Conservation (phyloP, 2,888 invertebrate species). For the Athalia cordata region DNA sequence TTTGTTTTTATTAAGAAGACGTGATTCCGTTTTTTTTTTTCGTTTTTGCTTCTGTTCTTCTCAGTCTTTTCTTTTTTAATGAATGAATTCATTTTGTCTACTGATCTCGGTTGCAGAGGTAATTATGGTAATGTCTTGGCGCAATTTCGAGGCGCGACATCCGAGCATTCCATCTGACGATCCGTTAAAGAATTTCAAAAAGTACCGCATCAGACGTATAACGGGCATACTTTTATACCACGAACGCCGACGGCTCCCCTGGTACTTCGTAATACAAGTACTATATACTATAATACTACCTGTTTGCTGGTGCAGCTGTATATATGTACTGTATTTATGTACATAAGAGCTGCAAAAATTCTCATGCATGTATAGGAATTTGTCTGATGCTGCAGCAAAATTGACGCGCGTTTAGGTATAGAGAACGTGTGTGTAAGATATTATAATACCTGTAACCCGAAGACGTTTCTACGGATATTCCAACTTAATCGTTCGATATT, state of each 20-base stretch:
- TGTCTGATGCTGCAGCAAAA: too few relatives aligned
- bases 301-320: not conserved
- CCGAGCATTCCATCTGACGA: constrained; percentile 22
- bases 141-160: constrained; percentile 41
- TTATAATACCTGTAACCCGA: too few relatives aligned
- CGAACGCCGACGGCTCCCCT: constrained; percentile 34
- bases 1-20: not conserved
- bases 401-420: too few relatives aligned
- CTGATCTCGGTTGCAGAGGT: not conserved
- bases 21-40: not conserved
- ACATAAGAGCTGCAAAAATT: not conserved
- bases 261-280: constrained; percentile 7
- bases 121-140: constrained; percentile 31
- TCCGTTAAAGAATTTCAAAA: constrained; percentile 38
- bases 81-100: too few relatives aligned
- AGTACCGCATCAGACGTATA: constrained; percentile 41
- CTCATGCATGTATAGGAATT: too few relatives aligned
- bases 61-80: not conserved
- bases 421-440: too few relatives aligned
- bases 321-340: not conserved
- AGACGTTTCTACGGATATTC: too few relatives aligned
- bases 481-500: too few relatives aligned
- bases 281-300: constrained; percentile 5
- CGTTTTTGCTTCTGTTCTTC: not conserved
- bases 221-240: constrained; percentile 24